phyloP scores from a whole-genome alignment of 2,888 invertebrate species.

The Aphidoletes aphidimyza region DNA sequence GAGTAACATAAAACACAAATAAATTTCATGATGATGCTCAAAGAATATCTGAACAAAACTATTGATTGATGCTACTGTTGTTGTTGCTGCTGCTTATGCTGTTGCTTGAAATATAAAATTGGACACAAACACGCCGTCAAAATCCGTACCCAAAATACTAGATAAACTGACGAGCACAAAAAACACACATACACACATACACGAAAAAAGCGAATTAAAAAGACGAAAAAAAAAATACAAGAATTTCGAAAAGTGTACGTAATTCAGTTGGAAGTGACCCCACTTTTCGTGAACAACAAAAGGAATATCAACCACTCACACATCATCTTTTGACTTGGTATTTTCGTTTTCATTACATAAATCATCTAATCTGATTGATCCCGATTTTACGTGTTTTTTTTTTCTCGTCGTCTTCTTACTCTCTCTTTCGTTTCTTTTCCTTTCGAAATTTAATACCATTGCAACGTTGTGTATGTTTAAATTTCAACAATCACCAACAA shows the following conservation, averaged over 20 bases:
- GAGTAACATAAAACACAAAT: constrained; percentile 40
- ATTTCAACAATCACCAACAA: constrained; percentile 22
- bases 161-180: constrained; percentile 9
- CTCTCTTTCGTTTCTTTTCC: neutral
- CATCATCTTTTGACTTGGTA: neutral
- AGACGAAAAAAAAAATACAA: neutral
- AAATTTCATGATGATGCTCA: neutral
- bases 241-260: neutral
- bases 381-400: constrained; percentile 12
- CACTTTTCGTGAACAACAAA: neutral
- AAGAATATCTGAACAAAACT: neutral
- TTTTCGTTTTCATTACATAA: constrained; percentile 41
- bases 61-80: no score
- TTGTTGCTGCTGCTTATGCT: no score
- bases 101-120: no score
- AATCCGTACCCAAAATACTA: neutral
- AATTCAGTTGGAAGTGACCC: constrained; percentile 38
- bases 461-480: constrained; percentile 5
- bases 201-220: constrained; percentile 35
- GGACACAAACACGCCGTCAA: neutral
- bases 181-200: neutral
- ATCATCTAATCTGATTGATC: constrained; percentile 53
- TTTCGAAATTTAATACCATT: neutral
- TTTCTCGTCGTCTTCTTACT: no score
- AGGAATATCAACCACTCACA: constrained; percentile 11